Percentiles rank a stretch among this genome's conserved stretches.
Evolutionary conservation across 2,113 vertebrate genomes (phyloP).

Genomic region (Lepus europaeus): DNA sequence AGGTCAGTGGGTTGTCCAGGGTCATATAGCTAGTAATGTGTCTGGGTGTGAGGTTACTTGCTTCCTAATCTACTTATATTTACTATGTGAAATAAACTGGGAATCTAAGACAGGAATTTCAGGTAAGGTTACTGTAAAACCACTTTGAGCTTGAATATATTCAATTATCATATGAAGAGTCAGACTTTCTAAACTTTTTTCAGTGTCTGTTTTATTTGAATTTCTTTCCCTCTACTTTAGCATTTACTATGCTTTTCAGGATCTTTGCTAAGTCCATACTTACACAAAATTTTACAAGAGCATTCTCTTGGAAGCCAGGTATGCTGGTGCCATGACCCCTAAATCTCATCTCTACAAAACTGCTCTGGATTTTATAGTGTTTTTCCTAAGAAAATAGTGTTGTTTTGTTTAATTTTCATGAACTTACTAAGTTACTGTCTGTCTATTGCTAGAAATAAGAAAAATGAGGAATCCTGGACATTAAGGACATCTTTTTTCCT

Average conservation of each 20-base stretch:
- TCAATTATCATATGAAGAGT: constrained; percentile 29
- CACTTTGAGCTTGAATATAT: background rate
- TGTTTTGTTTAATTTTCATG: constrained; percentile 58
- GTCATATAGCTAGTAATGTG: background rate
- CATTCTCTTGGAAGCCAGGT: background rate
- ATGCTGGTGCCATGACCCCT: background rate
- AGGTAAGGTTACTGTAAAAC: background rate
- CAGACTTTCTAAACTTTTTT: background rate
- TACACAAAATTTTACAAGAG: background rate
- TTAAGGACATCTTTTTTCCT: constrained; percentile 26
- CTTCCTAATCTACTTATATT: background rate
- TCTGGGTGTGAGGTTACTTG: background rate
- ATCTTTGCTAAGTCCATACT: background rate
- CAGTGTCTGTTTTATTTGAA: constrained; percentile 36
- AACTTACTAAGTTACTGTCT: constrained; percentile 33
- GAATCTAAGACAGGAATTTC: constrained; percentile 13
- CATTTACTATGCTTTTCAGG: constrained; percentile 6
- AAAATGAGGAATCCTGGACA: background rate
- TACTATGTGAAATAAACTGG: background rate
- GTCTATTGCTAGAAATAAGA: background rate
- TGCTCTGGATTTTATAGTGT: background rate
- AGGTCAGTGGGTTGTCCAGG: constrained; percentile 18
- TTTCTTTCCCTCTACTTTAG: constrained; percentile 31
- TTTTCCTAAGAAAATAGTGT: constrained; percentile 3
- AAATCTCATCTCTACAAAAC: background rate